phyloP scores from a whole-genome alignment of 1,140 invertebrate genomes.

The Eriosoma lanigerum region DNA sequence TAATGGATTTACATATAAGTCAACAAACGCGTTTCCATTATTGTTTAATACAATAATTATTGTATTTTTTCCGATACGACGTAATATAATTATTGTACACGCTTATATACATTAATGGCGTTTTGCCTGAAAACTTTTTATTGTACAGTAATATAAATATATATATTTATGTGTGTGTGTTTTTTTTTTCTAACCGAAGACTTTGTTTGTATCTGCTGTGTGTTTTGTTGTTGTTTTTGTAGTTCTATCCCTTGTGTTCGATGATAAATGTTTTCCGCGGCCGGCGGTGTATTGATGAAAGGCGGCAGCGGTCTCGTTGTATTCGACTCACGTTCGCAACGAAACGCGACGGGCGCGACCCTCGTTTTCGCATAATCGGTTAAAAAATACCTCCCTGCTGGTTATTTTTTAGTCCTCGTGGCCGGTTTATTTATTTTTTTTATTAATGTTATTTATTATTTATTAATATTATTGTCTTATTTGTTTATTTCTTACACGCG shows the following conservation, averaged over 20 bases:
- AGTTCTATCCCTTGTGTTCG: not conserved
- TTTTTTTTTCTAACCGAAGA: too few species aligned
- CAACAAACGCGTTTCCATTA: too few species aligned
- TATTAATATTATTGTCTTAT: too few species aligned
- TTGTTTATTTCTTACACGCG: not conserved
- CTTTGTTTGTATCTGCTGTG: too few species aligned
- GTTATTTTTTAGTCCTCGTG: not conserved
- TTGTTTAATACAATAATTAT: too few species aligned
- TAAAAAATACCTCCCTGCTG: slow-evolving; percentile 11
- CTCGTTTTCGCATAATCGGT: slow-evolving; percentile 46
- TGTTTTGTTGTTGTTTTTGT: too few species aligned
- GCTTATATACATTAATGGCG: too few species aligned
- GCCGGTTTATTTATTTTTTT: not conserved
- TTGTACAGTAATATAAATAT: too few species aligned
- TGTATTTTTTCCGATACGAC: too few species aligned
- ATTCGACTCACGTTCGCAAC: slow-evolving; percentile 33
- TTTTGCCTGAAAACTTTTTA: not conserved
- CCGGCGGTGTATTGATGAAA: not conserved
- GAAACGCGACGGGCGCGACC: not conserved
- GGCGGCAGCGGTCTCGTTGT: not conserved
- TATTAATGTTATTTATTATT: not conserved
- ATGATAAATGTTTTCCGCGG: slow-evolving; percentile 15
- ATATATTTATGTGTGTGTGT: too few species aligned
- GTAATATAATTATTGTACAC: too few species aligned
- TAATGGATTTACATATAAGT: too few species aligned